Conservation (phyloP, 2,797 vertebrate genomes). For the Lophius americanus region DNA sequence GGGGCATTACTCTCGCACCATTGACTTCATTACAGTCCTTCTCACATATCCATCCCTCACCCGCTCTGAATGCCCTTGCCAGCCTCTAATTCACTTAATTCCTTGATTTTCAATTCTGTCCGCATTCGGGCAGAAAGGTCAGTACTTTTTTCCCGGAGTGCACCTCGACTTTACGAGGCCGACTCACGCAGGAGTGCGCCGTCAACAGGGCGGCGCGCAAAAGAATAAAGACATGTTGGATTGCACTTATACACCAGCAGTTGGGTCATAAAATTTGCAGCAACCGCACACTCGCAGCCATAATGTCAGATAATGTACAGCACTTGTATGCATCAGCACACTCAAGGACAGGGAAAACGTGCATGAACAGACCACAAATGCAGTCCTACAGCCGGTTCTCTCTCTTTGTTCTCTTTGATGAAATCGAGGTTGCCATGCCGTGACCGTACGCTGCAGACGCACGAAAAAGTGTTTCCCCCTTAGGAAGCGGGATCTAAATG, state of each 20-base stretch:
- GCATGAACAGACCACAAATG: slow-evolving; percentile 30
- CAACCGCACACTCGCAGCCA: slow-evolving; percentile 52
- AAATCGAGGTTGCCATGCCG: slow-evolving; percentile 76
- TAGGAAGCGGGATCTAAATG: slow-evolving; percentile 72
- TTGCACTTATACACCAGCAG: slow-evolving; percentile 49
- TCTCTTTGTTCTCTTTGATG: slow-evolving; percentile 57
- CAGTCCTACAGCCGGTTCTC: slow-evolving; percentile 29
- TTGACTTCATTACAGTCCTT: slow-evolving; percentile 80
- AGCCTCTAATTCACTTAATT: slow-evolving; percentile 81
- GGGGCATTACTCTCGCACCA: slow-evolving; percentile 80
- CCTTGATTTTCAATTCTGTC: slow-evolving; percentile 79
- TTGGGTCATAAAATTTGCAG: slow-evolving; percentile 66
- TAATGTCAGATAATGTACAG: slow-evolving; percentile 40
- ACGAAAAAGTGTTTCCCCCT: slow-evolving; percentile 71
- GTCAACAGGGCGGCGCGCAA: slow-evolving; percentile 22
- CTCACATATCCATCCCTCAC: slow-evolving; percentile 74
- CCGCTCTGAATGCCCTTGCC: slow-evolving; percentile 72
- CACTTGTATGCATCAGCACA: slow-evolving; percentile 62
- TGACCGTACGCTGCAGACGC: slow-evolving; percentile 68
- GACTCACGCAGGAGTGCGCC: slow-evolving; percentile 28
- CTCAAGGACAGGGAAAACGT: slow-evolving; percentile 39
- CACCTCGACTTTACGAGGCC: slow-evolving; percentile 66
- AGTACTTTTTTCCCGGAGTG: slow-evolving; percentile 59
- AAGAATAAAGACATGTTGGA: slow-evolving; percentile 37
- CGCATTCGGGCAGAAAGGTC: slow-evolving; percentile 77